Evolutionary conservation across 2,113 vertebrate genomes (phyloP).

Genomic region (Psephotus haematonotus): DNA sequence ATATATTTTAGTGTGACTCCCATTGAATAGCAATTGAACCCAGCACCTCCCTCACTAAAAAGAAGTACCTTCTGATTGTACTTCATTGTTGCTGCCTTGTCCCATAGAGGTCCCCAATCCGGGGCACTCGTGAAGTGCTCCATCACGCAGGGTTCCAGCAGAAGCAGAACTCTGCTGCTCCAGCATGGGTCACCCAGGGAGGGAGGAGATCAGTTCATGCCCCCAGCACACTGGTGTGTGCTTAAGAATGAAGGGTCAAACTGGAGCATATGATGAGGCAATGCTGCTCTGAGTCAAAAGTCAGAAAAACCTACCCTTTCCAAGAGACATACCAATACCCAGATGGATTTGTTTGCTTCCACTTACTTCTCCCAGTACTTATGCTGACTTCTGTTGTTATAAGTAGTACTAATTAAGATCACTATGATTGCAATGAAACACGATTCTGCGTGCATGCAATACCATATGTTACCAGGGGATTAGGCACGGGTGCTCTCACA

Average conservation of each 20-base stretch:
- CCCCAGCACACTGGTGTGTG: too few species aligned
- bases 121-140: not conserved
- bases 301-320: not conserved
- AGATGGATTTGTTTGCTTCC: not conserved
- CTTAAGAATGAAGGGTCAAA: not conserved
- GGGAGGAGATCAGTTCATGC: not conserved
- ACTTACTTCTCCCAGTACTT: not conserved
- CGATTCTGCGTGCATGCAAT: accelerated
- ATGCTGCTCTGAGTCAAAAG: not conserved
- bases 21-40: not conserved
- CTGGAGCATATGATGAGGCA: not conserved
- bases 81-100: not conserved
- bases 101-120: not conserved
- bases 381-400: not conserved
- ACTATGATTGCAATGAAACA: not conserved
- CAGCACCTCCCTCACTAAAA: not conserved
- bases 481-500: not conserved
- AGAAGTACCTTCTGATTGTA: not conserved
- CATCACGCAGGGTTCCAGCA: accelerated
- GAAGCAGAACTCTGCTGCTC: not conserved
- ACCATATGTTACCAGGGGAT: constrained; percentile 6
- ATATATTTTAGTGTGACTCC: accelerated
- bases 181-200: not conserved
- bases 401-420: constrained; percentile 22
- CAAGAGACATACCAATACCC: not conserved